Evolutionary conservation across 2,797 vertebrate genomes (phyloP).

Genomic region (Ispidina picta): DNA sequence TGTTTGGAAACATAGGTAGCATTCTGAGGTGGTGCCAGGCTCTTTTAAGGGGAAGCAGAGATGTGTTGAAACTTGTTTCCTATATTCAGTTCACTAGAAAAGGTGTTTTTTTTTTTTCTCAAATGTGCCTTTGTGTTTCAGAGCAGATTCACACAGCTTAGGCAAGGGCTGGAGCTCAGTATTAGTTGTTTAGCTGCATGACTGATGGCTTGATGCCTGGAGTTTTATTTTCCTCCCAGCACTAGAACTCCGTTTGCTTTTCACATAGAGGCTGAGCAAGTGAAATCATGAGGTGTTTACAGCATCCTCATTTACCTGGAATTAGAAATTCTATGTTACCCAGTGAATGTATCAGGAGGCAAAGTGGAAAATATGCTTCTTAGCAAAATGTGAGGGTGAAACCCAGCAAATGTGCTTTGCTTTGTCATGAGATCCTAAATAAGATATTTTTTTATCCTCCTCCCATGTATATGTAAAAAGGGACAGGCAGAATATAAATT

Average conservation of each 20-base stretch:
- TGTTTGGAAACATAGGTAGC: not conserved
- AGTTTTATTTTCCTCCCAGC: not conserved
- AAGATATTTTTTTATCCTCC: not conserved
- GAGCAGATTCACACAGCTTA: not conserved
- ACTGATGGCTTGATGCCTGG: not conserved
- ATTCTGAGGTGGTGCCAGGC: conserved; percentile 37
- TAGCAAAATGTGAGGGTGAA: not conserved
- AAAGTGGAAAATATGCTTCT: not conserved
- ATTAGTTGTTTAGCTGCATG: not conserved
- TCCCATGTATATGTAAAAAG: rapidly evolving
- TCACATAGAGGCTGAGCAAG: not conserved
- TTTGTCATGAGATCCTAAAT: not conserved
- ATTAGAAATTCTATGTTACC: rapidly evolving
- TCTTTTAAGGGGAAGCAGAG: conserved; percentile 33
- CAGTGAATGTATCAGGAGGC: not conserved
- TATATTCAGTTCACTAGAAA: not conserved
- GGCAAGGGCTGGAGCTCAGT: not conserved
- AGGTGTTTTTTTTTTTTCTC: not conserved
- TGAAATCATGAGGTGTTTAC: not conserved
- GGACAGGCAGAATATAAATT: not conserved
- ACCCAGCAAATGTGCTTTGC: not conserved
- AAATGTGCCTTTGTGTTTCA: not conserved
- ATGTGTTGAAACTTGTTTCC: conserved; percentile 45
- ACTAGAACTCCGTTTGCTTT: not conserved
- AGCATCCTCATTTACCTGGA: not conserved